Percentiles rank a stretch among this genome's conserved stretches.
Conservation (phyloP, 2,113 vertebrate species). For the Grallaria varia region DNA sequence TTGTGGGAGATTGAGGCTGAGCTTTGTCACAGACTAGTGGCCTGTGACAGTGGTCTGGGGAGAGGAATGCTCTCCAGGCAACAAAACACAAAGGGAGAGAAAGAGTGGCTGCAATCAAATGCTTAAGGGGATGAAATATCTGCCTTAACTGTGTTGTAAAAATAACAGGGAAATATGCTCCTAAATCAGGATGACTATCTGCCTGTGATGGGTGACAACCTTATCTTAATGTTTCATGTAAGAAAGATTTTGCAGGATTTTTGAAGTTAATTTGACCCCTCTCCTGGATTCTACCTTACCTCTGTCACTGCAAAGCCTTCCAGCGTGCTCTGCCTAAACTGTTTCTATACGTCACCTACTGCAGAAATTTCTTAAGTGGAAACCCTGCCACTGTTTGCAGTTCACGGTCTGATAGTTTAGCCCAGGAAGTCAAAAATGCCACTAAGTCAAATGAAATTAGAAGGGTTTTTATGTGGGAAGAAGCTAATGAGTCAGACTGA, state of each 20-base stretch:
- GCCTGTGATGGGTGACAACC: background rate
- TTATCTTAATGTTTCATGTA: background rate
- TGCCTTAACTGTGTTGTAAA: background rate
- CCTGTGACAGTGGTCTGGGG: conserved; percentile 47
- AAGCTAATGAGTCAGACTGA: conserved; percentile 17
- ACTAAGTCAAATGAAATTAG: background rate
- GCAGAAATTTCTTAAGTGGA: background rate
- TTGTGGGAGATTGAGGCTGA: conserved; percentile 54
- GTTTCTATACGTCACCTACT: background rate
- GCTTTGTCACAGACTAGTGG: conserved; percentile 60
- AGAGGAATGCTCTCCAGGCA: conserved; percentile 49
- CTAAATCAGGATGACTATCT: background rate
- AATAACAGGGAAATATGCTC: background rate
- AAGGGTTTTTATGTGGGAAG: conserved; percentile 11
- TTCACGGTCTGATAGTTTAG: background rate
- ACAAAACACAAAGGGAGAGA: conserved; percentile 28
- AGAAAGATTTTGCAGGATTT: background rate
- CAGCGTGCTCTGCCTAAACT: background rate
- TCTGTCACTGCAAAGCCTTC: background rate
- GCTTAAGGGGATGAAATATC: background rate
- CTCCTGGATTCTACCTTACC: background rate
- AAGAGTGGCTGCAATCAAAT: background rate
- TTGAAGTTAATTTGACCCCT: background rate
- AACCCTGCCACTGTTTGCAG: background rate
- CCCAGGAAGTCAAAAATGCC: conserved; percentile 29